Conservation (phyloP, 2,113 vertebrate genomes). For the Syrrhaptes paradoxus region DNA sequence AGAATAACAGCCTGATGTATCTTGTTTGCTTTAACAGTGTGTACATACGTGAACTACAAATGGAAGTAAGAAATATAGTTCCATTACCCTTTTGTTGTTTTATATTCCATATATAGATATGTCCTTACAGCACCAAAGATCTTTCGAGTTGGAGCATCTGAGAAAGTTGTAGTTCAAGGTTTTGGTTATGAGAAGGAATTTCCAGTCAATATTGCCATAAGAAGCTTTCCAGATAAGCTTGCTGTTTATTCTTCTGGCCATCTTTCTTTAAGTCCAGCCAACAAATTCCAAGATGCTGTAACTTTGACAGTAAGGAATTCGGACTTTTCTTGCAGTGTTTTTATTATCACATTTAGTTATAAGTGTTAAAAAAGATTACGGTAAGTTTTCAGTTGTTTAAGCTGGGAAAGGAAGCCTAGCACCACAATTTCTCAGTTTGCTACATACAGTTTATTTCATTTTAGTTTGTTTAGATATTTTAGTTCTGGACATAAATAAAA, state of each 20-base stretch:
- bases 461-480: not conserved
- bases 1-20: not conserved
- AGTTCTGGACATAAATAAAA: not conserved
- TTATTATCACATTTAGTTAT: not conserved
- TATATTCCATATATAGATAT: slow-evolving; percentile 74
- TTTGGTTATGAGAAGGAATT: slow-evolving; percentile 80
- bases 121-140: slow-evolving; percentile 85
- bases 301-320: slow-evolving; percentile 78
- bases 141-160: slow-evolving; percentile 77
- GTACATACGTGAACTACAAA: accelerated
- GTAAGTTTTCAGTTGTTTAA: not conserved
- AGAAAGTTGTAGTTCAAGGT: slow-evolving; percentile 85
- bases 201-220: slow-evolving; percentile 75
- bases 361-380: not conserved
- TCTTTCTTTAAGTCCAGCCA: slow-evolving; percentile 74
- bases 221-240: slow-evolving; percentile 80
- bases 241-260: slow-evolving; percentile 31
- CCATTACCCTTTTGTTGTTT: not conserved
- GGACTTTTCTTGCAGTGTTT: not conserved
- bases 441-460: not conserved
- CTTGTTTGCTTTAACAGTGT: not conserved
- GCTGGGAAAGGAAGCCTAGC: not conserved
- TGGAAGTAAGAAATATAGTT: not conserved
- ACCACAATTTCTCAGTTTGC: not conserved
- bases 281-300: slow-evolving; percentile 78